phyloP scores from a whole-genome alignment of 2,888 invertebrate species.

The Chironomus riparius region DNA sequence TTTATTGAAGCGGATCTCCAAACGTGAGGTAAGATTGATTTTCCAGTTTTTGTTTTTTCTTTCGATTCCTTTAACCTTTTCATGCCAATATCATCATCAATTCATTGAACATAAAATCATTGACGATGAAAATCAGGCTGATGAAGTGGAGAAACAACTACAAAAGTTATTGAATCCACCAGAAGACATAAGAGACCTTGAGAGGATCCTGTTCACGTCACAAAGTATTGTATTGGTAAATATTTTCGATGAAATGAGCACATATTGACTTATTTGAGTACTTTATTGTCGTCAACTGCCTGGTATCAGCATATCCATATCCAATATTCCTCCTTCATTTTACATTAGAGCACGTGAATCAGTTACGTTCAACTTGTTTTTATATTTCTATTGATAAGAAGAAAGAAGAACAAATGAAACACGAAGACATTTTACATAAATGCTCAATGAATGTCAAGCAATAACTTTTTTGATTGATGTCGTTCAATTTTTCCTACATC shows the following conservation, averaged over 20 bases:
- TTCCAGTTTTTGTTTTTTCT: background rate
- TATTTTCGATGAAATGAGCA: background rate
- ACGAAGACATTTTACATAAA: too few species aligned
- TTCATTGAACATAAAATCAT: background rate
- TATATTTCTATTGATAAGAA: background rate
- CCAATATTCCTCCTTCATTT: too few species aligned
- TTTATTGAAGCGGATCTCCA: slow-evolving; percentile 48
- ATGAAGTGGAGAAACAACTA: slow-evolving; percentile 4
- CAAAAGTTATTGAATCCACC: slow-evolving; percentile 16
- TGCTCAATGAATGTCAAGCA: background rate
- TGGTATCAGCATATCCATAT: too few species aligned
- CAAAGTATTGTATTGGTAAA: slow-evolving; percentile 21
- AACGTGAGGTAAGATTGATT: slow-evolving; percentile 46
- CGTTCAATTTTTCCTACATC: background rate
- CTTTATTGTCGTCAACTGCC: background rate
- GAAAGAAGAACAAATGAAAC: too few species aligned
- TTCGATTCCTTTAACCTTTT: background rate
- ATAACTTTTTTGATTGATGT: background rate
- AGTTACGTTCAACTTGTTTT: background rate
- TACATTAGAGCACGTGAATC: background rate
- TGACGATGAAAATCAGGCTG: background rate
- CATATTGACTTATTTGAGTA: background rate
- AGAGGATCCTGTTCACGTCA: slow-evolving; percentile 6
- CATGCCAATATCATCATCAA: background rate
- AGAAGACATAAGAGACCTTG: background rate